Conservation (phyloP, 2,888 invertebrate species). For the Baronia brevicornis region DNA sequence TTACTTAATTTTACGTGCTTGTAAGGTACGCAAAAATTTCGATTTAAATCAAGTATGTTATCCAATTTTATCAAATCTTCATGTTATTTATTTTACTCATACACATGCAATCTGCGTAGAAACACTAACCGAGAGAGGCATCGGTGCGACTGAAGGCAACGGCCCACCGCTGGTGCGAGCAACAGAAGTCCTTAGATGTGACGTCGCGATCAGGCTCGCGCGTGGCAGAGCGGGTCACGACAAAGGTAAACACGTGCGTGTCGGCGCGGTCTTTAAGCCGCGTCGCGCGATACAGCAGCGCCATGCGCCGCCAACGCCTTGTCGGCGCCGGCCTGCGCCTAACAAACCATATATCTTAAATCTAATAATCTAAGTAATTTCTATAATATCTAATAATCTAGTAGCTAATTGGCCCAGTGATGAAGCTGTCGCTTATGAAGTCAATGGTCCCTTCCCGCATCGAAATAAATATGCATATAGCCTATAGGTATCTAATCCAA, state of each 20-base stretch:
- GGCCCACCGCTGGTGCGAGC: constrained; percentile 88
- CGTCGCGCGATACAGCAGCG: constrained; percentile 86
- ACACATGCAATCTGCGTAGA: background rate
- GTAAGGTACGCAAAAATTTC: no score
- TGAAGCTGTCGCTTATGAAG: no score
- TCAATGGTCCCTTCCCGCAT: no score
- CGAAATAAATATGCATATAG: no score
- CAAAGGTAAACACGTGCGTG: constrained; percentile 89
- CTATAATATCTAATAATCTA: no score
- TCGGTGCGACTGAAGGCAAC: constrained; percentile 86
- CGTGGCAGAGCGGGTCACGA: constrained; percentile 85
- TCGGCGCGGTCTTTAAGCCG: constrained; percentile 88
- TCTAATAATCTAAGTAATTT: background rate
- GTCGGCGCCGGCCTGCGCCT: constrained; percentile 39
- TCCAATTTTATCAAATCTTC: no score
- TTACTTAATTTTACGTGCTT: no score
- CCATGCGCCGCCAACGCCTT: constrained; percentile 78
- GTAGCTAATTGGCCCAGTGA: no score
- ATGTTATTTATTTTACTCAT: background rate
- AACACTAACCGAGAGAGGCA: constrained; percentile 75
- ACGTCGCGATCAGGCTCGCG: constrained; percentile 87
- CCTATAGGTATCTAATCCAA: no score
- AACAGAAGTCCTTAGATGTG: constrained; percentile 87
- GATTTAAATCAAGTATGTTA: no score
- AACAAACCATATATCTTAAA: no score